phyloP scores from a whole-genome alignment of 1,140 invertebrate species.

The Portunus trituberculatus region DNA sequence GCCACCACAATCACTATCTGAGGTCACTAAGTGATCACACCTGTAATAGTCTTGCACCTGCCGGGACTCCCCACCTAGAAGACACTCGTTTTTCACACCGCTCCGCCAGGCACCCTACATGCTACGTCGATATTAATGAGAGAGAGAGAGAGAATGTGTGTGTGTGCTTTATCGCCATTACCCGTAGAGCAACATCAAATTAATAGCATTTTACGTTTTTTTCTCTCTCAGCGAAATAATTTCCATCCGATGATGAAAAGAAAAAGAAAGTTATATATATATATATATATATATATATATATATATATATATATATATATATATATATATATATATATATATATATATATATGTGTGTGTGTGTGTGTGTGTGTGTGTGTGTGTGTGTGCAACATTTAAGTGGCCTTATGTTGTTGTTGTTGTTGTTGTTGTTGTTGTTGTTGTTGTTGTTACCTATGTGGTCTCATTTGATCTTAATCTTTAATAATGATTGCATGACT shows the following conservation, averaged over 20 bases:
- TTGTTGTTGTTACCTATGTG: too few relatives aligned
- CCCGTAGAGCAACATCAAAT: neutral
- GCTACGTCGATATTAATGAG: neutral
- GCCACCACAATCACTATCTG: neutral
- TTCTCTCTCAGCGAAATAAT: neutral
- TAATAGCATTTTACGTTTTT: neutral
- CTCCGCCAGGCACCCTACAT: neutral
- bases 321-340: slow-evolving; percentile 43
- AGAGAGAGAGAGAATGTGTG: neutral
- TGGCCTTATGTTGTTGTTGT: too few relatives aligned
- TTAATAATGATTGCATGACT: too few relatives aligned
- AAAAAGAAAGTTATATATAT: neutral
- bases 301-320: slow-evolving; percentile 43
- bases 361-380: slow-evolving; percentile 43
- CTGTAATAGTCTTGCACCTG: neutral
- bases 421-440: too few relatives aligned
- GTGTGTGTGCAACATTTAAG: neutral
- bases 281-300: slow-evolving; percentile 33
- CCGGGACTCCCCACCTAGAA: neutral
- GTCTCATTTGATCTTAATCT: too few relatives aligned
- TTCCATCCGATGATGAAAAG: neutral
- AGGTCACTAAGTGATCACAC: neutral
- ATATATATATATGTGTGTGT: slow-evolving; percentile 43
- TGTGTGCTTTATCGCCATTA: too few relatives aligned
- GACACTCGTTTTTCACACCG: neutral